phyloP scores from a whole-genome alignment of 2,888 invertebrate genomes.

The Autographa gamma region DNA sequence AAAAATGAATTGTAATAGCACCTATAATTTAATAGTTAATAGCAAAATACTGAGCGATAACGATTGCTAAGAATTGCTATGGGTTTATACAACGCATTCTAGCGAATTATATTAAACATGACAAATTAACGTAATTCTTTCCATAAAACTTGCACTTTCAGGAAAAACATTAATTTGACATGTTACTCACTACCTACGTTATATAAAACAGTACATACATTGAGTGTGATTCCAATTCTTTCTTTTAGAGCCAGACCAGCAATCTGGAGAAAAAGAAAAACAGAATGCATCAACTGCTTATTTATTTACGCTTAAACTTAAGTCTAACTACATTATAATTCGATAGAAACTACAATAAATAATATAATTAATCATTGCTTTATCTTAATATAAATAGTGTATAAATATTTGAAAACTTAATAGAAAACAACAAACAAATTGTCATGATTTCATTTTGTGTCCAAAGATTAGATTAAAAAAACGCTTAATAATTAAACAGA shows the following conservation, averaged over 20 bases:
- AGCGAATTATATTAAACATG: constrained; percentile 39
- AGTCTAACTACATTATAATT: too few relatives aligned
- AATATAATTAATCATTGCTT: too few relatives aligned
- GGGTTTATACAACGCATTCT: constrained; percentile 64
- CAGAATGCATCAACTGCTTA: constrained; percentile 32
- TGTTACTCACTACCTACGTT: neutral
- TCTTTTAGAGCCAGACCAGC: constrained; percentile 54
- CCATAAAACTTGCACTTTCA: constrained; percentile 16
- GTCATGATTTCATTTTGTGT: too few relatives aligned
- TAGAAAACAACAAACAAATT: too few relatives aligned
- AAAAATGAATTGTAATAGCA: constrained; percentile 49
- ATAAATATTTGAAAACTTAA: too few relatives aligned
- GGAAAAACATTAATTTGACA: constrained; percentile 13
- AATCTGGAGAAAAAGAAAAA: constrained; percentile 54
- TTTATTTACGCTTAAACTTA: neutral
- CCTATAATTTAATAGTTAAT: constrained; percentile 75
- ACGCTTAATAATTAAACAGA: too few relatives aligned
- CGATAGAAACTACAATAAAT: too few relatives aligned
- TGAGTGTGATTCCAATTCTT: constrained; percentile 51
- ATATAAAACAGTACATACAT: constrained; percentile 39
- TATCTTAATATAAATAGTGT: too few relatives aligned
- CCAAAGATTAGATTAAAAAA: too few relatives aligned
- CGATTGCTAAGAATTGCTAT: constrained; percentile 67
- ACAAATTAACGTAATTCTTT: constrained; percentile 27
- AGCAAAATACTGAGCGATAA: constrained; percentile 76